Evolutionary conservation across 2,888 invertebrate genomes (phyloP), one percentile per base, ranked within the genome.

Genomic region (Trileptium ribeirensis): DNA sequence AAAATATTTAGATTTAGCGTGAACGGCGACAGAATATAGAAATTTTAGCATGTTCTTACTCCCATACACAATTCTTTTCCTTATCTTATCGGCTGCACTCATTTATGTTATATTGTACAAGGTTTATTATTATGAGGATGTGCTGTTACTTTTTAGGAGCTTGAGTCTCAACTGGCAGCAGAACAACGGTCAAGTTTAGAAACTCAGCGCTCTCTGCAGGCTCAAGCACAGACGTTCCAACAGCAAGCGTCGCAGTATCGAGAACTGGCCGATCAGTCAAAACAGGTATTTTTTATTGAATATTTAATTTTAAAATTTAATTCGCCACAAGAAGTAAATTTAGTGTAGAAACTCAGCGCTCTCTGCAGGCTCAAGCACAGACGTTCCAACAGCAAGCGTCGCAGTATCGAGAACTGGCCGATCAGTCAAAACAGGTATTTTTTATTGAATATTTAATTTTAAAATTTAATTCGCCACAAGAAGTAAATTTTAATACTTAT

Each of bases 331-430:
- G n/a, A n/a, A 19, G n/a, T n/a, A 19, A n/a, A 64, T n/a, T 19
- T 64, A 19, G 67, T 29, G 67, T 83, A 80, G 82, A 83, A 38
- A 77, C 70, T 40, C 83, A 83, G 67, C 70, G 80, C 0, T 67
- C 39, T 67, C 74, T 82, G 31, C 83, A 83, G 51, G 82, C 82
- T n/a, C 82, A 81, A 34, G 74, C 79, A 40, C 83, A 83, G 75
- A 15, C 75, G 1, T 82, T 64, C 70, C 83, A 83, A 64, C 79
- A 75, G 40, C 19, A 40, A n/a, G 78, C 82, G 19, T 74, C 70
- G 36, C 38, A 79, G 33, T 83, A 82, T 77, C 51, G 82, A 19
- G 83, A 83, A 64, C 82, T 82, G 67, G 31, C 74, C 19, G 82
- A 83, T 31, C 79, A 78, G 8, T 51, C 82, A 38, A 82, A 82